Base-by-base conservation (phyloP, 2,797 vertebrate genomes). In the Acanthopagrus latus region DNA sequence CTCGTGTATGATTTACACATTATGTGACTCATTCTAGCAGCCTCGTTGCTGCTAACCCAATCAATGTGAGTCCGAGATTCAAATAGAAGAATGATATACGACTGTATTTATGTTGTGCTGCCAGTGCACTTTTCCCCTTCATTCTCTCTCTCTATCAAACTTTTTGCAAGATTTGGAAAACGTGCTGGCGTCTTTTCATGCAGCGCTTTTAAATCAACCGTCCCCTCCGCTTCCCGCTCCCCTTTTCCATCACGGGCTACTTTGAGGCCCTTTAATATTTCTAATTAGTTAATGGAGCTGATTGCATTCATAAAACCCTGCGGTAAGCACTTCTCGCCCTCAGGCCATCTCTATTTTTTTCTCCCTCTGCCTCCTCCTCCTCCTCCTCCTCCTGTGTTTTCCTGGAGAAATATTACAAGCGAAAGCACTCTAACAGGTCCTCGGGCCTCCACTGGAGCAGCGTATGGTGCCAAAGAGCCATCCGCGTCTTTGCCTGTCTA, bases 201-300 rank as follows among this genome's bases (percentile, higher is more conserved):
- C 76, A 25, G 58, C 48, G 76, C 91, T 90, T 92, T 93, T 92
- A 94, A 95, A 94, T 95, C 91, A 92, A 68, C 70, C 72, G 63
- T 41, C 71, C 77, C 73, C 29, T 33, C 63, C 74, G 60, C 78
- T 81, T 62, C 65, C 59, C 69, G 63, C 74, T 81, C 70, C 52
- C 55, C 59, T 33, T 57, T 78, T 89, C 89, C 74, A 89, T 86
- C 86, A 80, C 84, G 81, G 80, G 80, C 89, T 89, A 86, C 89
- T 91, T 89, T 93, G 83, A 90, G 92, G 91, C 91, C 84, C 82
- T 94, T 94, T 92, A 95, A 95, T 95, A 95, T 95, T 95, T 95
- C 92, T 95, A 94, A 95, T 96, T 95, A 94, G 92, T 93, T 95
- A 95, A 96, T 95, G 94, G 93, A 92, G 86, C 86, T 80, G 87